These are phyloP conservation scores for Zygaena filipendulae DNA, from an alignment of 2,888 invertebrate species.

Conservation along the genomic window DNA sequence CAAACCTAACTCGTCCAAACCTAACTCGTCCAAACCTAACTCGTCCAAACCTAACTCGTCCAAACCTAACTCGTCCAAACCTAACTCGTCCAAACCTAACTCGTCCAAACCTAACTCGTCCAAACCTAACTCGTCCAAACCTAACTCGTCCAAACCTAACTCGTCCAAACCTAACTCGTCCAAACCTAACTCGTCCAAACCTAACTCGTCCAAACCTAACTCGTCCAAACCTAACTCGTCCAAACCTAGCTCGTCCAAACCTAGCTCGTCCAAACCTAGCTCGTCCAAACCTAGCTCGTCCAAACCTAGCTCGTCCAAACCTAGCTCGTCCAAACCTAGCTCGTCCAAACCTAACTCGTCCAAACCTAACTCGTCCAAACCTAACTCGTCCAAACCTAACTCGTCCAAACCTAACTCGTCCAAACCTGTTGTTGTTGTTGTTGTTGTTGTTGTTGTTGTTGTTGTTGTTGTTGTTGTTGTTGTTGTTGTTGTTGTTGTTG, in stretches of 20 bases:
- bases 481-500: too few species aligned
- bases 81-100: conserved; percentile 10
- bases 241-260: conserved; percentile 17
- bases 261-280: conserved; percentile 15
- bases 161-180: neutral
- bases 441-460: too few species aligned
- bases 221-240: conserved; percentile 6
- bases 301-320: conserved; percentile 15
- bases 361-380: conserved; percentile 15
- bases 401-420: conserved; percentile 11
- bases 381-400: conserved; percentile 13
- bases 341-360: conserved; percentile 18
- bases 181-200: neutral
- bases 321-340: conserved; percentile 11
- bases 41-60: conserved; percentile 9
- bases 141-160: conserved; percentile 10
- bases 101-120: conserved; percentile 5
- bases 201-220: neutral
- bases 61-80: conserved; percentile 9
- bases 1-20: conserved; percentile 10
- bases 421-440: too few species aligned
- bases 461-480: too few species aligned
- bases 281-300: conserved; percentile 14
- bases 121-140: conserved; percentile 7
- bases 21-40: conserved; percentile 10